Base-by-base conservation (phyloP, 2,888 invertebrate species). In the Cordilura impudica region DNA sequence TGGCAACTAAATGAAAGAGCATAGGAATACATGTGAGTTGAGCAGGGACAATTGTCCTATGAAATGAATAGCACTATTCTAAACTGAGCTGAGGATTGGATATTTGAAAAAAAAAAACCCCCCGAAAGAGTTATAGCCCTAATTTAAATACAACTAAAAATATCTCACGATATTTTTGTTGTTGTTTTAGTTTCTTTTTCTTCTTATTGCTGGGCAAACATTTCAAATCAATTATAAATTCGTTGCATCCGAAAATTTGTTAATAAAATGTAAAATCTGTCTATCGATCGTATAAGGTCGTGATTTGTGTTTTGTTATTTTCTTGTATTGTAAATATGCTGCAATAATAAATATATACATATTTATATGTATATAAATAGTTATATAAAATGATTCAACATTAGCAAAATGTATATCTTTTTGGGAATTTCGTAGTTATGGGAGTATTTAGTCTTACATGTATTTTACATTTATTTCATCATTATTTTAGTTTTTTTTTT, bases 171-270 rank as follows among this genome's bases (percentile, higher is more conserved):
- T 29, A 18, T 14, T 4, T 49, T 63, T 47, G 39, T 45, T 12
- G 31, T 1, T 45, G 23, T 19, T 18, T 26, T 26, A 16, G 54
- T 61, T 8, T 19, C 35, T 66, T 39, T 75, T 77, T 19, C 53
- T 61, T 73, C 23, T 66, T 14, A 56, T 54, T 54, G n/a, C n/a
- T n/a, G n/a, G n/a, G n/a, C n/a, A n/a, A n/a, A 60, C 65, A 47
- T 66, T 69, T 61, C 23, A 61, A 78, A 73, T 78, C 63, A 58
- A 60, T 51, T 74, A 60, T 45, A 47, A 63, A 18, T 54, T 61
- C 43, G 21, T 35, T 63, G 21, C 45, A n/a, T 70, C 21, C n/a
- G 7, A 29, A 45, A 19, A 53, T 60, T 6, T 51, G 23, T 12
- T 23, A 51, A 51, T n/a, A n/a, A 51, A 43, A 31, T 4, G 58